phyloP scores from a whole-genome alignment of 2,888 invertebrate species.

The Euzophera pinguis region DNA sequence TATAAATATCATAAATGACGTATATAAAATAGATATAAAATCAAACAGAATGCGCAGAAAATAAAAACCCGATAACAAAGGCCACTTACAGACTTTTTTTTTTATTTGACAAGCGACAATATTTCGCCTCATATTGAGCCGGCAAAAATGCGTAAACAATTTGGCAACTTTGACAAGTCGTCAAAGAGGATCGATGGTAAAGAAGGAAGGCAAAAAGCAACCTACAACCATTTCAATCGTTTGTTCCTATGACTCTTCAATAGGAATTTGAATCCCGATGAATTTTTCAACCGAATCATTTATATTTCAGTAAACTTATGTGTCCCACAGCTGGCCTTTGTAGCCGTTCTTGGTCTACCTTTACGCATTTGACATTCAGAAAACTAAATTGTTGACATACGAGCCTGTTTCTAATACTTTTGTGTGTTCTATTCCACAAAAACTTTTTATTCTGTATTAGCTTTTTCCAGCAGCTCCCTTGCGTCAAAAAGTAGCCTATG shows the following conservation, averaged over 20 bases:
- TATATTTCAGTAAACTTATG: no score
- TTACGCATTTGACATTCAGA: no score
- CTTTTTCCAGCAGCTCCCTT: no score
- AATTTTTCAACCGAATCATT: no score
- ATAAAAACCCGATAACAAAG: constrained; percentile 13
- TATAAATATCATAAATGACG: not conserved
- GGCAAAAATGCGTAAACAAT: constrained; percentile 13
- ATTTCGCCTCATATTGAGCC: constrained; percentile 8
- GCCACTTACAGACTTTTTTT: constrained; percentile 19
- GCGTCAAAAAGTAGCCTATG: no score
- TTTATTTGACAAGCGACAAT: constrained; percentile 21
- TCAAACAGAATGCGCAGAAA: not conserved
- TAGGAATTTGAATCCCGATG: not conserved
- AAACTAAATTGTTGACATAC: no score
- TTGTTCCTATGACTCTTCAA: not conserved
- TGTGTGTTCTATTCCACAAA: no score
- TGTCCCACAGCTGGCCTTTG: no score
- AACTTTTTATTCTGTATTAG: no score
- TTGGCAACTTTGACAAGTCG: constrained; percentile 9
- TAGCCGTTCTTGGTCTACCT: no score
- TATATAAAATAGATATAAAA: not conserved
- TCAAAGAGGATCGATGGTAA: constrained; percentile 12
- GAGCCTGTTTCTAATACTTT: no score
- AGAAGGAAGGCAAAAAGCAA: not conserved
- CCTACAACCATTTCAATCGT: not conserved